Percentiles rank a stretch among this genome's conserved stretches.
These are phyloP conservation scores for Pristionchus arcanus DNA, from an alignment of 2,888 invertebrate genomes.

Conservation along the genomic window DNA sequence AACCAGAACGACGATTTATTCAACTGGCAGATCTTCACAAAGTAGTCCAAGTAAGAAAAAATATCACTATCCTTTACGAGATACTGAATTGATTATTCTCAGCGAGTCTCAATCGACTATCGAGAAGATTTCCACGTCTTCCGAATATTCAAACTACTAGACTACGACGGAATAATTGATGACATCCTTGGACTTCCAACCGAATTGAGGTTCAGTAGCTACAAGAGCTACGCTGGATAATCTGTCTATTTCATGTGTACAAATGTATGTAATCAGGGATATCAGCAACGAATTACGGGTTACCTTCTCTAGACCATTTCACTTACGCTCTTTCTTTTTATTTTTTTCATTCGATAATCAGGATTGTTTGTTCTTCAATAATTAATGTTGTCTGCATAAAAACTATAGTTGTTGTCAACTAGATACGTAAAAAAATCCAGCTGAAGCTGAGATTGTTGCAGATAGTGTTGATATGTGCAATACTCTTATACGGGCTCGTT, in stretches of 20 bases:
- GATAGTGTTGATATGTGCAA: too few relatives aligned
- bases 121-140: conserved; percentile 47
- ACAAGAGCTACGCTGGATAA: conserved; percentile 18
- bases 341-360: background rate
- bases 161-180: conserved; percentile 25
- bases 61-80: background rate
- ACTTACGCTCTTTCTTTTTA: background rate
- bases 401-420: too few relatives aligned
- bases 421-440: too few relatives aligned
- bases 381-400: too few relatives aligned
- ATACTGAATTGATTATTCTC: background rate
- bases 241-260: background rate
- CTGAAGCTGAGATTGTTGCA: too few relatives aligned
- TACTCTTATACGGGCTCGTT: too few relatives aligned
- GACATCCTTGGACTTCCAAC: conserved; percentile 21
- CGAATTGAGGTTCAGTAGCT: background rate
- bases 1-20: conserved; percentile 1
- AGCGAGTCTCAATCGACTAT: conserved; percentile 24
- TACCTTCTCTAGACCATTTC: background rate
- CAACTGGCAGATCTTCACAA: conserved; percentile 46
- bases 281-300: background rate
- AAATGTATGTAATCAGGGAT: background rate
- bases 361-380: background rate
- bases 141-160: conserved; percentile 24
- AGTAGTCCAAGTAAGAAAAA: background rate